Conservation (phyloP, 2,888 invertebrate genomes). For the Nomada fabriciana region DNA sequence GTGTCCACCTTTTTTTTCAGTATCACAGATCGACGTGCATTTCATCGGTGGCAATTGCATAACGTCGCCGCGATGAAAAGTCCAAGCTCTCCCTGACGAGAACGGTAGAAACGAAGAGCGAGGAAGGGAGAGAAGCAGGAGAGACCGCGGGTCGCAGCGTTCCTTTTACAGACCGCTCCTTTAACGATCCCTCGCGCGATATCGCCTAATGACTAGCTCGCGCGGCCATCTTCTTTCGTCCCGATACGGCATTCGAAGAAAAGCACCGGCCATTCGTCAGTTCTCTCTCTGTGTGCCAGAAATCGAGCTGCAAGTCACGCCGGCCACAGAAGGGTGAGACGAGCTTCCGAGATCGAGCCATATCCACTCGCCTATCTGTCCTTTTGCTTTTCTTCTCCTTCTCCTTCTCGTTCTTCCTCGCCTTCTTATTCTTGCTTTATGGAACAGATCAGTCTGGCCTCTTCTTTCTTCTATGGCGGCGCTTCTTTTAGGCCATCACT, state of each 20-base stretch:
- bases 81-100: constrained; percentile 25
- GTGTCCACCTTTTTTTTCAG: constrained; percentile 30
- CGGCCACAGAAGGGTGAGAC: constrained; percentile 47
- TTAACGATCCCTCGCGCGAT: constrained; percentile 74
- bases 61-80: constrained; percentile 63
- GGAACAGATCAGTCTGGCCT: constrained; percentile 26
- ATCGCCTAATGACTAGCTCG: constrained; percentile 71
- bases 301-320: constrained; percentile 80
- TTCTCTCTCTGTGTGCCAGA: constrained; percentile 66
- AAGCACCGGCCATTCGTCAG: constrained; percentile 70
- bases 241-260: constrained; percentile 74
- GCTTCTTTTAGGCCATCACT: constrained; percentile 73
- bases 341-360: constrained; percentile 73
- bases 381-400: constrained; percentile 16
- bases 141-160: constrained; percentile 47
- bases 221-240: constrained; percentile 55
- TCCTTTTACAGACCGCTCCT: constrained; percentile 66
- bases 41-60: constrained; percentile 55
- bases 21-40: too few relatives aligned
- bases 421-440: constrained; percentile 17
- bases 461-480: constrained; percentile 61
- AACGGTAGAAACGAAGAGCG: background rate
- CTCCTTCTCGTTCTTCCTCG: constrained; percentile 16
- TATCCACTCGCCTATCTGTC: constrained; percentile 23
- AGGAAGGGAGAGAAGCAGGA: constrained; percentile 1